Base-by-base conservation (phyloP, 2,888 invertebrate genomes). In the Vannuccia rotundouncinata region DNA sequence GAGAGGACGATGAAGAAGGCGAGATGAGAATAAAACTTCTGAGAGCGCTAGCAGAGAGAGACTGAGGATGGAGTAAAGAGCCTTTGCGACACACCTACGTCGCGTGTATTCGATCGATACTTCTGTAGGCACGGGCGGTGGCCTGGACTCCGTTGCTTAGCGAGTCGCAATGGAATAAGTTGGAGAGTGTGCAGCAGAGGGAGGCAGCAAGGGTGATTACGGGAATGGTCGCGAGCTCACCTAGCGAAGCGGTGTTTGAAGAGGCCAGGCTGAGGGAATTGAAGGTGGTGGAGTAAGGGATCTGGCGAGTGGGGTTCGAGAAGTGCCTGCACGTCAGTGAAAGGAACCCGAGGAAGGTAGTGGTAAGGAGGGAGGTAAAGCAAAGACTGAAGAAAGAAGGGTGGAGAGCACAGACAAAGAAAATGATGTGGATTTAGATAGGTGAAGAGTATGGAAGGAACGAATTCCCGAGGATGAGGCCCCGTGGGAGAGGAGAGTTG, bases 171-270 rank as follows among this genome's bases (percentile, higher is more conserved):
- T 73, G 22, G 73, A 25, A 2, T 22, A 73, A 25, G 73, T 5
- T 73, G 22, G 73, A 73, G 25, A 22, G 73, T 10, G 73, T 73
- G 10, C 73, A 59, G 59, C n/a, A 25, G 45, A 45, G 45, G 25
- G 10, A 73, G 25, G 73, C 73, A 10, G 73, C 73, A n/a, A 73
- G 73, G n/a, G 73, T 73, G 73, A 73, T 73, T 10, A n/a, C 22
- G n/a, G 73, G 73, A 5, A 73, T n/a, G 73, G 73, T 73, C 10
- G 29, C 22, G 2, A 73, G 73, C 73, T n/a, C 73, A 10, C 73
- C 73, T 5, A 73, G 73, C 22, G 73, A 73, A n/a, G 73, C 73
- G 73, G 73, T 73, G 10, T 22, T 73, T 2, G 29, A 25, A n/a
- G 73, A 73, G n/a, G 73, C 73, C 2, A 22, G 73, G 22, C 73